Evolutionary conservation across 2,113 vertebrate species (phyloP).

Genomic region (Phalacrocorax carbo): DNA sequence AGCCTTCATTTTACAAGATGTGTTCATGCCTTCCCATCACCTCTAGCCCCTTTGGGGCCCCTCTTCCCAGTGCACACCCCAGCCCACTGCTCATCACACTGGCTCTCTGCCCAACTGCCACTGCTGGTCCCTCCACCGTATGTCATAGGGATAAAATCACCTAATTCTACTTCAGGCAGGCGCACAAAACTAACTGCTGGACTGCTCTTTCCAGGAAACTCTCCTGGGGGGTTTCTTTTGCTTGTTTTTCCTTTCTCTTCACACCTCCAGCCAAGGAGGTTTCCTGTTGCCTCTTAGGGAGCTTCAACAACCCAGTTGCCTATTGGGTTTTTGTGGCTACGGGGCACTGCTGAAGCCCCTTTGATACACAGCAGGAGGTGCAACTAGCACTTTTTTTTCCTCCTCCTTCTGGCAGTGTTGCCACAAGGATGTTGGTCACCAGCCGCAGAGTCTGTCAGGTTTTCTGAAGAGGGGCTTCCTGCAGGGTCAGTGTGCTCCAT

Average conservation of each 20-base stretch:
- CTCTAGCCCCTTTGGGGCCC: background rate
- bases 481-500: background rate
- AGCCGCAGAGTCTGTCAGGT: background rate
- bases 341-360: accelerated
- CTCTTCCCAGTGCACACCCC: background rate
- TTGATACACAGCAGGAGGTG: accelerated
- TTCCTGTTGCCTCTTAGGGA: background rate
- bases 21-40: background rate
- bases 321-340: background rate
- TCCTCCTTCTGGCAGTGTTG: accelerated
- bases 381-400: accelerated
- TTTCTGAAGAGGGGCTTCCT: conserved; percentile 16
- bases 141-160: background rate
- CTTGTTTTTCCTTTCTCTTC: background rate
- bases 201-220: background rate
- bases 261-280: background rate
- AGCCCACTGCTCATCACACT: accelerated
- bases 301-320: background rate
- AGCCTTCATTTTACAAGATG: background rate
- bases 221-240: background rate
- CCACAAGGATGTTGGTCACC: background rate
- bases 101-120: background rate
- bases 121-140: accelerated
- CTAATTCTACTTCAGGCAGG: background rate
- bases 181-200: background rate